Base-by-base conservation (phyloP, 2,797 vertebrate species). In the Dryobates pubescens region DNA sequence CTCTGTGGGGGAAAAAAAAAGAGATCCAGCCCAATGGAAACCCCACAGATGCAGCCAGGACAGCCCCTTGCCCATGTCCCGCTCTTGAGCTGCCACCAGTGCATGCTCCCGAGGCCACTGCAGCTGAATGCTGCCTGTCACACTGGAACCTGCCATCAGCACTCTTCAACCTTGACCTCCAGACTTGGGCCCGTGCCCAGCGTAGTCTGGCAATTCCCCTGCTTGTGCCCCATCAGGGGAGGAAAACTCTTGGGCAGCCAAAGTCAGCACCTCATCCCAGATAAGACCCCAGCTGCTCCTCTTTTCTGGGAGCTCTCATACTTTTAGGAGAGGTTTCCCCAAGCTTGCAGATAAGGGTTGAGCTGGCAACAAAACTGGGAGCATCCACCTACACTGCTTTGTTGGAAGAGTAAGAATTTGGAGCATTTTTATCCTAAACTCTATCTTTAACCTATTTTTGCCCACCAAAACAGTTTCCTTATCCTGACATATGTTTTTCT, bases 101-200 rank as follows among this genome's bases (percentile, higher is more conserved):
- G 3, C 22, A 19, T 0, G 0, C 3, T 57, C 41, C n/a, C 0
- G 1, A 67, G n/a, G 74, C 49, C 59, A n/a, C 23, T 1, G 1
- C 0, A 2, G 77, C 54, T 51, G 17, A 58, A 67, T 75, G 54
- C 56, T 2, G 4, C 67, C 34, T 0, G 2, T 24, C 30, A 27
- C 1, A 0, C 38, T 12, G 41, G 47, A 57, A 72, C 70, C 51
- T 0, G 3, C 56, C 8, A 0, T 17, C 3, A 2, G 30, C 9
- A 30, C 63, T 65, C 71, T 27, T 47, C 30, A 63, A 68, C 54
- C 64, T 19, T 20, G 56, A 82, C 54, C 77, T 79, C 81, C 6
- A 88, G 62, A 57, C 58, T 58, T 63, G 86, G 59, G 63, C 10
- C 34, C 2, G 0, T 34, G 41, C 76, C 68, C 88, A 26, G 58